Evolutionary conservation across 2,888 invertebrate species (phyloP), one percentile per base, ranked within the genome.

Genomic region (Cylloceria caligata): DNA sequence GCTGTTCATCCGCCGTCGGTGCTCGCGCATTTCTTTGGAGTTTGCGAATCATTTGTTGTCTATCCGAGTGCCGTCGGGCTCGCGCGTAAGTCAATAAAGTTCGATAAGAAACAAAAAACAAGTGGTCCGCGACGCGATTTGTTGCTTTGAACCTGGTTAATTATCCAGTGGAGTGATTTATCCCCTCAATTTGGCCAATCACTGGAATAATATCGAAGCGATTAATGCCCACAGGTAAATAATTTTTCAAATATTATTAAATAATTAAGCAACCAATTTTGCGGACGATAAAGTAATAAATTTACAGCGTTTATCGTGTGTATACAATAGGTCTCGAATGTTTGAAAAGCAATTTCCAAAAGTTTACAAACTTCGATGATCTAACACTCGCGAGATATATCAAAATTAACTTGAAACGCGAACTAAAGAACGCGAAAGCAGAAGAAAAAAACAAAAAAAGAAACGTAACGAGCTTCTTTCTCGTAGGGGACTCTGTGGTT

Each of bases 311-410:
- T 76, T 52, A 60, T 9, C 2, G 30, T 39, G 19, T 45, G 27
- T 36, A 13, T n/a, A 62, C 4, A 78, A 82, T 71, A 65, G 67
- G 39, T 74, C 49, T 65, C 52, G 27, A 78, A 60, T 71, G 74
- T 82, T 82, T 75, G 45, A 71, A 79, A 75, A 79, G 42, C 42
- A 75, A 72, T 82, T 67, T 71, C 60, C 30, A 62, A 39, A 76
- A 89, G 88, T 89, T 89, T 89, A 85, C 88, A 89, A 90, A 90
- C 89, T 90, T 84, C 30, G 84, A 78, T 76, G 19, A 74, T 72
- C 67, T 83, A 85, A 85, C 83, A 75, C 64, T 27, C 67, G 57
- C 77, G 45, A 55, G 87, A 88, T 90, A 88, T 87, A 87, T 88
- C 69, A 69, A 74, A 78, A 86, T 86, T 86, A 85, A 84, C 86